Evolutionary conservation across 35 echinoderm and acorn worm species (phyloP), one percentile per base, ranked within the genome.

Genomic region (Stichopus chloronotus): DNA sequence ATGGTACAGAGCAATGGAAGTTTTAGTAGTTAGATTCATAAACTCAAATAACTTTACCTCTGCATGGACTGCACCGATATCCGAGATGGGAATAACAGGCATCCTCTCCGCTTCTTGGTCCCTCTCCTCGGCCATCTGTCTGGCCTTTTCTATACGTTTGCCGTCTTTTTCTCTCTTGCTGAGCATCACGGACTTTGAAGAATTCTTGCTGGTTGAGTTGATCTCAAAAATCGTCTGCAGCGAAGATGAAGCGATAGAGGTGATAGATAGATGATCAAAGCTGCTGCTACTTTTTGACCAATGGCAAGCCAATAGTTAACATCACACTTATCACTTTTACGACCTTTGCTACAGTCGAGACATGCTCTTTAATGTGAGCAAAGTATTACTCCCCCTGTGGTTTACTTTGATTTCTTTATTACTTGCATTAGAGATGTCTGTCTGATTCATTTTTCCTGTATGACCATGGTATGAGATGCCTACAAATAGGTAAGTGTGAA

Each of bases 141-240:
- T 63, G 11, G 88, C 91, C 91, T 90, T 98, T 77, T 69, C 92
- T 25, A 96, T 94, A 8, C 82, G 78, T 0, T 91, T 93, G 57
- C 79, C 78, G 59, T 97, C 94, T 25, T 93, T 78, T 55, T 57
- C 87, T 58, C 96, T 74, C 91, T 98, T 98, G 14, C 83, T 84
- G 76, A 83, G 76, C 96, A 98, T 98, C 72, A 98, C 72, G n/a
- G 86, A 87, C 87, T 88, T 93, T 11, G 89, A 85, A 4, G 58
- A 0, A 53, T 81, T 95, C 65, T 98, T 94, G 7, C 90, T 79
- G 5, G 92, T 93, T 8, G 93, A 87, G 79, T 95, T 93, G 77
- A 96, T 94, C 90, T 98, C 96, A 92, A 98, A 95, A 10, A 98
- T 94, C 19, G 96, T 98, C 96, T 98, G 72, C 6, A 79, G 81